Percentiles rank a stretch among this genome's conserved stretches.
Evolutionary conservation across 2,797 vertebrate species (phyloP).

Genomic region (Hoplostethus mediterraneus): DNA sequence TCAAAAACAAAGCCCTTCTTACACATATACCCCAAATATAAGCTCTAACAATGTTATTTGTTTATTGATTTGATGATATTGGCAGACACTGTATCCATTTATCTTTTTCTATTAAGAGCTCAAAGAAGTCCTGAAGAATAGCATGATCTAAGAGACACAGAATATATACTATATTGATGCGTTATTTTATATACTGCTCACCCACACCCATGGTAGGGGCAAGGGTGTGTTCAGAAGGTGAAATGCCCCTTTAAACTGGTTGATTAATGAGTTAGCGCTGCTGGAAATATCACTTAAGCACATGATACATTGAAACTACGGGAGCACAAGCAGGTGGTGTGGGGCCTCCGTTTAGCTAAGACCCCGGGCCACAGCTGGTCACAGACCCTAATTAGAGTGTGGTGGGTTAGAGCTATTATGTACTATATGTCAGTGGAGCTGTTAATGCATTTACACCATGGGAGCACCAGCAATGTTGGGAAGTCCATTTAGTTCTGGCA

Average conservation of each 20-base stretch:
- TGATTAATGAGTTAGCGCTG: conserved; percentile 37
- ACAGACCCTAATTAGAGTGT: conserved; percentile 56
- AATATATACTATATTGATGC: no score
- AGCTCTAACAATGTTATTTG: background rate
- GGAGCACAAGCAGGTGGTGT: conserved; percentile 40
- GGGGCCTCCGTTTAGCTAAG: conserved; percentile 31
- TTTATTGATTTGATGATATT: background rate
- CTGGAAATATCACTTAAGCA: conserved; percentile 39
- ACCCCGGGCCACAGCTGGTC: conserved; percentile 46
- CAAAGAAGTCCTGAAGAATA: background rate
- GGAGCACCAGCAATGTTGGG: conserved; percentile 56
- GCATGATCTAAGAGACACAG: background rate
- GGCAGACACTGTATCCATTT: background rate
- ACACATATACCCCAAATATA: background rate
- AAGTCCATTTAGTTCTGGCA: conserved; percentile 72
- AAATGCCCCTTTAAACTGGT: conserved; percentile 22
- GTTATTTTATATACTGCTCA: background rate
- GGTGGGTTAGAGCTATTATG: conserved; percentile 67
- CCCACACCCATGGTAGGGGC: background rate
- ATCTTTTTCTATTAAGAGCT: background rate
- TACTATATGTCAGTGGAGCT: conserved; percentile 61
- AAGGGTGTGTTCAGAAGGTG: conserved; percentile 21
- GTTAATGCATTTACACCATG: conserved; percentile 72
- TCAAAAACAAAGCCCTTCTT: conserved; percentile 19
- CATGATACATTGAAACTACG: conserved; percentile 49